phyloP scores from a whole-genome alignment of 2,113 vertebrate species.

The Varanus salvator region DNA sequence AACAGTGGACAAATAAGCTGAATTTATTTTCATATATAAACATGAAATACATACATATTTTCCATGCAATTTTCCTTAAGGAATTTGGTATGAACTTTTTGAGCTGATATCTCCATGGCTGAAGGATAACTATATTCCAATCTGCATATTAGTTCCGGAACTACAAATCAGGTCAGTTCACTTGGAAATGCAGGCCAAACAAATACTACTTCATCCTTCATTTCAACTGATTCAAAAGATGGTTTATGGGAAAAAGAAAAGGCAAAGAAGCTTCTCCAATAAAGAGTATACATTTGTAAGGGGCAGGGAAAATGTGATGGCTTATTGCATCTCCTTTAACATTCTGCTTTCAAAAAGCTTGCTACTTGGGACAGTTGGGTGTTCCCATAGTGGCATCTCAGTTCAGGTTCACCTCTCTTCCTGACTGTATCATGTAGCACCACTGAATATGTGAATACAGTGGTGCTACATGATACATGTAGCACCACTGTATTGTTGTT shows the following conservation, averaged over 20 bases:
- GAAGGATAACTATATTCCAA: not conserved
- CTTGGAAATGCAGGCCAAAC: not conserved
- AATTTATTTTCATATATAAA: no score
- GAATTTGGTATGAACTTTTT: no score
- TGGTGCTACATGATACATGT: no score
- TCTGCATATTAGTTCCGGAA: not conserved
- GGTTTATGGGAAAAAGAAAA: not conserved
- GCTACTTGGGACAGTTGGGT: not conserved
- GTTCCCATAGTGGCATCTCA: not conserved
- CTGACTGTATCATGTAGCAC: not conserved
- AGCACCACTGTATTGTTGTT: no score
- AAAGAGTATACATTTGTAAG: not conserved
- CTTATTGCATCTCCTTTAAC: not conserved
- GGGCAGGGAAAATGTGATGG: not conserved
- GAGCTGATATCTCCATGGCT: no score
- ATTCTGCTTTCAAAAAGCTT: not conserved
- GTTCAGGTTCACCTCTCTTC: not conserved
- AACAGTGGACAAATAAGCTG: no score
- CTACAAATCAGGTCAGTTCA: not conserved
- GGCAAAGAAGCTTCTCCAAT: not conserved
- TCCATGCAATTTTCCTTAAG: no score
- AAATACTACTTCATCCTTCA: not conserved
- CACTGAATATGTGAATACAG: not conserved
- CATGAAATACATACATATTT: no score
- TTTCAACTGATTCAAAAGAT: not conserved